These are phyloP conservation scores for Drosophila melanogaster DNA, from an alignment of 1,140 invertebrate genomes.

Conservation along the genomic window DNA sequence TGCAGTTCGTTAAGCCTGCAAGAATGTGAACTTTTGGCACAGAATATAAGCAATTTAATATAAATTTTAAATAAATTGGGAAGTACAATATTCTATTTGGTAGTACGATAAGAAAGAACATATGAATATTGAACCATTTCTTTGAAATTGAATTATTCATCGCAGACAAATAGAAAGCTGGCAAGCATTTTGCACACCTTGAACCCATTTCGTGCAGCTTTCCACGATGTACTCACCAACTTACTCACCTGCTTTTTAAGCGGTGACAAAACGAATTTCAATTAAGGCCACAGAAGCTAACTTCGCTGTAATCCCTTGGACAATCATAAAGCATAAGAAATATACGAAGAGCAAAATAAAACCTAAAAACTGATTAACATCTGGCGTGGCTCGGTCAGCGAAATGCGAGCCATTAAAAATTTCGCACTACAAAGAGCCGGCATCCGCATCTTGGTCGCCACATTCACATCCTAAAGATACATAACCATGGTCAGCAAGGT, in stretches of 20 bases:
- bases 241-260: conserved; percentile 30
- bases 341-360: conserved; percentile 42
- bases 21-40: background rate
- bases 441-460: conserved; percentile 44
- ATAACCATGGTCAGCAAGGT: conserved; percentile 49
- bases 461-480: conserved; percentile 19
- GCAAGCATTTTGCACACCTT: conserved; percentile 19
- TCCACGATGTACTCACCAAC: conserved; percentile 47
- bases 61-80: too few relatives aligned
- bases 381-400: conserved; percentile 36
- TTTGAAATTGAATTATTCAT: conserved; percentile 8
- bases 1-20: too few relatives aligned
- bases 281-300: conserved; percentile 57
- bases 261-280: conserved; percentile 56
- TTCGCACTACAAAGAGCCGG: conserved; percentile 75
- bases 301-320: conserved; percentile 47
- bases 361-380: conserved; percentile 56
- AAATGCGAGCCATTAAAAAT: conserved; percentile 75
- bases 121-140: background rate
- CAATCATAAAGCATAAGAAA: conserved; percentile 71
- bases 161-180: conserved; percentile 9
- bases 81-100: too few relatives aligned
- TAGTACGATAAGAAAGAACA: too few relatives aligned
- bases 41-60: background rate
- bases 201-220: conserved; percentile 37